Base-by-base conservation (phyloP, 2,797 vertebrate genomes). In the Spondyliosoma cantharus region DNA sequence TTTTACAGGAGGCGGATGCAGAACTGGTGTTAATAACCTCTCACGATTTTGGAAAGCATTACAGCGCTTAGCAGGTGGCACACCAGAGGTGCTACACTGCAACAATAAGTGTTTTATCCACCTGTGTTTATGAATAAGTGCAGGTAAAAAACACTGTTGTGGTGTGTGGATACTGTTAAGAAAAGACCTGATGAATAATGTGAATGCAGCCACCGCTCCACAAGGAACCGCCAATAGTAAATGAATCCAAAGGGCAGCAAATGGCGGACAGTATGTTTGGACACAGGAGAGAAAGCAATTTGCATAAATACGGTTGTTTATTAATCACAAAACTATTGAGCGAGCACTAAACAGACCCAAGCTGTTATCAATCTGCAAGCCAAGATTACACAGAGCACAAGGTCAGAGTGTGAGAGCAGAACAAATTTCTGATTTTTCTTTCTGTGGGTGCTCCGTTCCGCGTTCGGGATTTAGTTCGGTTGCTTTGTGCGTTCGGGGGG, bases 271-370 rank as follows among this genome's bases (percentile, higher is more conserved):
- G 50, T 50, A 22, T 68, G 20, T 53, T 32, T 74, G 69, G 43
- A 77, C 63, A 63, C 24, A 69, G 24, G 67, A 48, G 32, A 57
- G 13, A 43, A 50, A 60, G 53, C 19, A 19, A 80, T 80, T 80
- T 77, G n/a, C 75, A 80, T 78, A 69, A 82, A 57, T 58, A 69
- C 78, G 63, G 29, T 64, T 74, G 71, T 74, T 78, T 76, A 68
- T 65, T 59, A 66, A 52, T 54, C 25, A 82, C 22, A 42, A 74
- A 65, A 63, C 32, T n/a, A 61, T 20, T 7, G 20, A 70, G 62
- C 14, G 13, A 58, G 63, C 43, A 49, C 19, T 22, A 72, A 46
- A 64, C 5, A 48, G 46, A n/a, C 6, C 61, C 50, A 24, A 49
- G 65, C 42, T 37, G 57, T 80, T 76, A 48, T 74, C 65, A 14